Evolutionary conservation across 64 coral and sea anemone species (phyloP).

Genomic region (Montipora sp.): DNA sequence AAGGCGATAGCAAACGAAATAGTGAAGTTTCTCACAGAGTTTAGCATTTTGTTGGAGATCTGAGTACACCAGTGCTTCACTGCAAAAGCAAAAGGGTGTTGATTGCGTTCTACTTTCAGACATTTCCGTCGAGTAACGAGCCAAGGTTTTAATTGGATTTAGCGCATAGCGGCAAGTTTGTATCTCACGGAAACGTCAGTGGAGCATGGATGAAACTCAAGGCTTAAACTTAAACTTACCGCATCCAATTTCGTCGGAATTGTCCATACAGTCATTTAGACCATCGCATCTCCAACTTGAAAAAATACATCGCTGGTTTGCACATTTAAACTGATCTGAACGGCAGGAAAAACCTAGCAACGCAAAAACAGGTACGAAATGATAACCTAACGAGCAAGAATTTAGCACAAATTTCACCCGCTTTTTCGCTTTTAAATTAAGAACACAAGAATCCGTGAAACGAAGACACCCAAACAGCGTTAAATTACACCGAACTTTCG

Average conservation of each 20-base stretch:
- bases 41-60: neutral
- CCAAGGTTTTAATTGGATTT: neutral
- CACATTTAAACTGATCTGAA: conserved; percentile 76
- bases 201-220: neutral
- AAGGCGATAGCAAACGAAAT: neutral
- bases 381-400: neutral
- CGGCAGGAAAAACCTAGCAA: conserved; percentile 61
- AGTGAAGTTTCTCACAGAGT: neutral
- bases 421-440: neutral
- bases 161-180: neutral
- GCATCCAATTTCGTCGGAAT: conserved; percentile 82
- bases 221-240: conserved; percentile 45
- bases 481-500: conserved; percentile 10
- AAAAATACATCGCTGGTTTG: conserved; percentile 70
- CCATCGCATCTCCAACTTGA: conserved; percentile 76
- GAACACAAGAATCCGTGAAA: neutral
- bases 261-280: conserved; percentile 84
- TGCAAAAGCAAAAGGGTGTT: no score
- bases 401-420: neutral
- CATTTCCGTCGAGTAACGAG: neutral
- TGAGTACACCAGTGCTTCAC: no score
- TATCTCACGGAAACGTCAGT: neutral
- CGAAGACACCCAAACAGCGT: neutral
- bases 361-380: conserved; percentile 9
- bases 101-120: neutral